Base-by-base conservation (phyloP, 2,113 vertebrate species). In the Neopipo cinnamomea region DNA sequence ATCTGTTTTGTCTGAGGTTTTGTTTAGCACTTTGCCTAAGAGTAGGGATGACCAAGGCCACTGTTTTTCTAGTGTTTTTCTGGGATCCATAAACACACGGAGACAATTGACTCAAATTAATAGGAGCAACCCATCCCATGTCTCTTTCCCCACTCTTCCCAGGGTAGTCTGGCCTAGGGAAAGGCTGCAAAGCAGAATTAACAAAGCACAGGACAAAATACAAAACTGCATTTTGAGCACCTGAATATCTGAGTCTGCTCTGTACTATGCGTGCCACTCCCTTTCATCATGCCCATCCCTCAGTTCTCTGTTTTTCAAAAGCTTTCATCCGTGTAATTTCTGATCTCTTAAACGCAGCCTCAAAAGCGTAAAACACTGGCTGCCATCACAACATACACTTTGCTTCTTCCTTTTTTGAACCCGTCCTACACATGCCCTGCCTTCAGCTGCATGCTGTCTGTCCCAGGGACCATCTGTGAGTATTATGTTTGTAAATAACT, bases 141-240 rank as follows among this genome's bases (percentile, higher is more conserved):
- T 8, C 33, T 68, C 49, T 39, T 12, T 39, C 41, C 3, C 0
- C 27, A 20, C 18, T 19, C 12, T 37, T 2, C 6, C 8, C 2
- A 1, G 24, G 20, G 10, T 4, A 9, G 15, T 44, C 25, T 52
- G 50, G 31, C 42, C 6, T 14, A 31, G 28, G 31, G 37, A 33
- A 72, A 30, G 49, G 12, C 44, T 37, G 33, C 58, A 39, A 72
- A 49, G 23, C 44, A 70, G 39, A 75, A 72, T 18, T 25, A 46
- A 46, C 31, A 55, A 94, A 89, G 11, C 53, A 30, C 15, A 44
- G 41, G n/a, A 66, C 33, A 44, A 81, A 91, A 70, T 2, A 39
- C 19, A 25, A 28, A 90, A 50, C 28, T 24, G 5, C 0, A 22
- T 56, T 70, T 52, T 30, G 5, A 82, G 37, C 33, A 11, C 15